Percentiles rank a stretch among this genome's conserved stretches.
These are phyloP conservation scores for Ceratina japonica DNA, from an alignment of 1,140 invertebrate species.

Conservation along the genomic window DNA sequence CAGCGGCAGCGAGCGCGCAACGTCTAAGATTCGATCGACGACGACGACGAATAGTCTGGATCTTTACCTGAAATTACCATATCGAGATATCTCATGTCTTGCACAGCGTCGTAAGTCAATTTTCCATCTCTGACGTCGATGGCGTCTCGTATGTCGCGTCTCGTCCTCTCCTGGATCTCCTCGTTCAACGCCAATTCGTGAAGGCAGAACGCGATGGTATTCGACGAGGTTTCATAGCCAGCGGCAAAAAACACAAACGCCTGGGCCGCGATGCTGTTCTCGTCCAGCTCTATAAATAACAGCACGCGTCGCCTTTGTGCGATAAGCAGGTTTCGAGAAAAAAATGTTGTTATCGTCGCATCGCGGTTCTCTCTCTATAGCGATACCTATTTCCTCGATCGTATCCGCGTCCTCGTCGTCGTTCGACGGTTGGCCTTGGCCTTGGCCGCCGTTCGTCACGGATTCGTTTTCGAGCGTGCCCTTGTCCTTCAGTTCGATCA, in stretches of 20 bases:
- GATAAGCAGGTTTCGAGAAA: constrained; percentile 11
- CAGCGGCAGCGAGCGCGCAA: too few species aligned
- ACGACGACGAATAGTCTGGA: background rate
- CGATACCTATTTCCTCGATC: constrained; percentile 68
- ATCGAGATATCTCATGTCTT: constrained; percentile 83
- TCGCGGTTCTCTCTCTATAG: background rate
- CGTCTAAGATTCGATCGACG: too few species aligned
- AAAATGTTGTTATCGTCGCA: background rate
- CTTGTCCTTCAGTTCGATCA: constrained; percentile 81
- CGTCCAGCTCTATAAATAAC: constrained; percentile 77
- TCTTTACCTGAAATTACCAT: constrained; percentile 80
- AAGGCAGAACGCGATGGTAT: constrained; percentile 83
- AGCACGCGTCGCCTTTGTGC: background rate
- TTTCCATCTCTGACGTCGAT: constrained; percentile 75
- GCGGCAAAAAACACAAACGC: constrained; percentile 86
- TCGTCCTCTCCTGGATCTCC: constrained; percentile 83
- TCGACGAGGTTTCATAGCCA: constrained; percentile 89
- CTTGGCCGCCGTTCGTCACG: background rate
- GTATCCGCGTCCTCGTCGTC: too few species aligned
- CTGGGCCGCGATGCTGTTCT: constrained; percentile 83
- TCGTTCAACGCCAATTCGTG: constrained; percentile 85
- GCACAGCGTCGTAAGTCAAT: constrained; percentile 82
- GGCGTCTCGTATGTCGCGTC: constrained; percentile 82
- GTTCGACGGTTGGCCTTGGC: constrained; percentile 45
- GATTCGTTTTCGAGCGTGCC: constrained; percentile 76